Percentiles rank a stretch among this genome's conserved stretches.
phyloP scores from a whole-genome alignment of 2,113 vertebrate species.

The Festucalex cinctus region DNA sequence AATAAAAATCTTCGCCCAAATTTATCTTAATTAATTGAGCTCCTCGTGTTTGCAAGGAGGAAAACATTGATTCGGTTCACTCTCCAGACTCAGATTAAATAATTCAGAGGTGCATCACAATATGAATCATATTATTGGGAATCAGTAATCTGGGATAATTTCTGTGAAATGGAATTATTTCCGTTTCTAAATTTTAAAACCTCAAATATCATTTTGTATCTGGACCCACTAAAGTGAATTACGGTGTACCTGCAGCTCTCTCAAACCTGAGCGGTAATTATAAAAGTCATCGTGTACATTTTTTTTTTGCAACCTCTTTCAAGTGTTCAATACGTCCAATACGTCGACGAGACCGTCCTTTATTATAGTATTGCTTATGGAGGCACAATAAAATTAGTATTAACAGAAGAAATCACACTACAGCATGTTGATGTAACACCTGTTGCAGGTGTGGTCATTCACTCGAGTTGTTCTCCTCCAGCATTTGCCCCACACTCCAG shows the following conservation, averaged over 20 bases:
- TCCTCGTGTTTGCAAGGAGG: not conserved
- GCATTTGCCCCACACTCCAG: constrained; percentile 11
- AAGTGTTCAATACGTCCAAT: too few relatives aligned
- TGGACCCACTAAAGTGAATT: too few relatives aligned
- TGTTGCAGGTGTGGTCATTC: constrained; percentile 11
- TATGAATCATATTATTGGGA: too few relatives aligned
- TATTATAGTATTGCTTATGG: constrained; percentile 49
- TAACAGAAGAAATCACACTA: constrained; percentile 13
- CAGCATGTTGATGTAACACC: constrained; percentile 10
- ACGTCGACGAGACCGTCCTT: too few relatives aligned
- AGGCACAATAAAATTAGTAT: constrained; percentile 48
- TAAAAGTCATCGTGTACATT: not conserved
- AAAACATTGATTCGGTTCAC: not conserved
- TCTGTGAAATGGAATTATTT: too few relatives aligned
- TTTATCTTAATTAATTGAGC: not conserved
- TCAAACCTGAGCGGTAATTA: too few relatives aligned
- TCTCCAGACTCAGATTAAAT: not conserved
- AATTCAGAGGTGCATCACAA: too few relatives aligned
- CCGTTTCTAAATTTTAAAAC: too few relatives aligned
- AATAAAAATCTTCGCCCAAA: not conserved
- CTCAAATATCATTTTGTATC: not conserved
- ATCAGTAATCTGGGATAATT: too few relatives aligned
- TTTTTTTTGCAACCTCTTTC: not conserved
- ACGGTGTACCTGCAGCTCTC: too few relatives aligned
- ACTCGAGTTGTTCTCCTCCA: not conserved